phyloP scores from a whole-genome alignment of 2,888 invertebrate genomes.

The Tachina lurida region DNA sequence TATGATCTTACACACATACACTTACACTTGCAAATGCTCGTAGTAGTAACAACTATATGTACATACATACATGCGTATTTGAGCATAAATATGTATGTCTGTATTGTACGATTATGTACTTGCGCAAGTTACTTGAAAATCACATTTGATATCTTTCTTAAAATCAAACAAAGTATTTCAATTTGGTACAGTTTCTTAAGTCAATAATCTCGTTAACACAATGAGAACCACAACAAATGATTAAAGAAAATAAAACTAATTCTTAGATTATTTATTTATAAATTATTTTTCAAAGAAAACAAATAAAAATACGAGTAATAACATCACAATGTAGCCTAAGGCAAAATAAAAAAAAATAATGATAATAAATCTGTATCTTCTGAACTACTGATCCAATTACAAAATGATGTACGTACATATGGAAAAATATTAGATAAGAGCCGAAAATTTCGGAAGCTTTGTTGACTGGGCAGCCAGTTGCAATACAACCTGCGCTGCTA shows the following conservation, averaged over 20 bases:
- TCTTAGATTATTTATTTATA: slow-evolving; percentile 14
- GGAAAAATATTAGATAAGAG: too few species aligned
- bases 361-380: too few species aligned
- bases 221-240: slow-evolving; percentile 16
- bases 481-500: too few species aligned
- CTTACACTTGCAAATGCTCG: too few species aligned
- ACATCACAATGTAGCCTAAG: neutral
- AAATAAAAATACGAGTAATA: slow-evolving; percentile 6
- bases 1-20: too few species aligned
- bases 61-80: neutral
- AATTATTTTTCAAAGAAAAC: slow-evolving; percentile 14
- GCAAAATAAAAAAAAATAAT: too few species aligned
- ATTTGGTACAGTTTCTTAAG: slow-evolving; percentile 35
- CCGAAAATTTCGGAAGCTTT: too few species aligned
- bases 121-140: slow-evolving; percentile 12
- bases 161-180: slow-evolving; percentile 60
- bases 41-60: too few species aligned
- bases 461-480: too few species aligned
- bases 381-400: too few species aligned
- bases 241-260: slow-evolving; percentile 4
- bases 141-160: slow-evolving; percentile 45
- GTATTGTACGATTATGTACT: neutral
- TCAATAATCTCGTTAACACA: slow-evolving; percentile 44
- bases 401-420: too few species aligned
- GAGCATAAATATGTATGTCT: neutral